These are phyloP conservation scores for Phengaris arion DNA, from an alignment of 2,888 invertebrate genomes.

Conservation along the genomic window DNA sequence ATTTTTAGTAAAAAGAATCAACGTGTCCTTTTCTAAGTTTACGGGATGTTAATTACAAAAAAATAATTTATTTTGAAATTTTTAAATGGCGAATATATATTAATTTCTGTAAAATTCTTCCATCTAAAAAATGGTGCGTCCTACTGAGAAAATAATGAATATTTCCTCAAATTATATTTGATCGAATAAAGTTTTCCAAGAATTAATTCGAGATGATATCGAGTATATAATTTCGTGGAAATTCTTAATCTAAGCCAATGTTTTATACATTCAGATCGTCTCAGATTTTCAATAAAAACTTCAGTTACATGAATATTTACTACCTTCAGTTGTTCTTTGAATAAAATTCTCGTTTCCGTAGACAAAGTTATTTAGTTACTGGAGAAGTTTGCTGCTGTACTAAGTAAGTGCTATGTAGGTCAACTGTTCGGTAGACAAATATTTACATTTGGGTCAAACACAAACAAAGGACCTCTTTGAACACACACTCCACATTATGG, in stretches of 20 bases:
- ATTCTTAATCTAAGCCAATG: slow-evolving; percentile 40
- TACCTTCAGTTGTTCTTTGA: slow-evolving; percentile 39
- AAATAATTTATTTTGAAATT: too few relatives aligned
- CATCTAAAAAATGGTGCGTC: too few relatives aligned
- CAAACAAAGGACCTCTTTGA: neutral
- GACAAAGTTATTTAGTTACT: slow-evolving; percentile 32
- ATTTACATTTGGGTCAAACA: neutral
- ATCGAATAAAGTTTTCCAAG: neutral
- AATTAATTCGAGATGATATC: neutral
- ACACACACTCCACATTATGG: too few relatives aligned
- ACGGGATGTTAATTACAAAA: too few relatives aligned
- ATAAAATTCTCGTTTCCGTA: slow-evolving; percentile 43
- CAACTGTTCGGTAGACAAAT: neutral
- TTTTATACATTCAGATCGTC: slow-evolving; percentile 46
- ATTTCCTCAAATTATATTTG: neutral
- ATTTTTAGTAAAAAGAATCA: too few relatives aligned
- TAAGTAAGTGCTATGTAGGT: slow-evolving; percentile 14
- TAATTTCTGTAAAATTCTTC: too few relatives aligned
- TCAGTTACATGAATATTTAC: slow-evolving; percentile 47
- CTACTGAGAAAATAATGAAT: too few relatives aligned
- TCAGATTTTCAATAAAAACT: slow-evolving; percentile 45
- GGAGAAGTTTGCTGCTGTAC: slow-evolving; percentile 10
- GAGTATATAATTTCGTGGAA: slow-evolving; percentile 7
- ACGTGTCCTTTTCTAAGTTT: too few relatives aligned
- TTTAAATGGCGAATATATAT: too few relatives aligned